Conservation (phyloP, 1,140 invertebrate genomes). For the Cotesia vestalis region DNA sequence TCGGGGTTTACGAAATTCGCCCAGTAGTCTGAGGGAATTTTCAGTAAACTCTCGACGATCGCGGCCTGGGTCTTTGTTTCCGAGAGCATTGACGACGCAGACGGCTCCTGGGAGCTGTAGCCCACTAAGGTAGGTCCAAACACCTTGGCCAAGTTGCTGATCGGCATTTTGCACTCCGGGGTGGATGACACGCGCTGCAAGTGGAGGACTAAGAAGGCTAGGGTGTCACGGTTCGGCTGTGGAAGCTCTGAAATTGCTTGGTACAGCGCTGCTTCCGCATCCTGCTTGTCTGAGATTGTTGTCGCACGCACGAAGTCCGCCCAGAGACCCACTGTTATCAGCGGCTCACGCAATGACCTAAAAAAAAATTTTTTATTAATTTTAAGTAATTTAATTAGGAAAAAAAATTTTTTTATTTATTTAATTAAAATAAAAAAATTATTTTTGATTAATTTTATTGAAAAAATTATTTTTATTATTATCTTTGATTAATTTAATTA, state of each 20-base stretch:
- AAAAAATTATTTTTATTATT: no score
- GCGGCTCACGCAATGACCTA: conserved; percentile 77
- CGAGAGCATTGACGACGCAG: conserved; percentile 71
- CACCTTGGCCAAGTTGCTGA: conserved; percentile 79
- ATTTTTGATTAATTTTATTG: no score
- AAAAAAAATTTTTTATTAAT: neutral
- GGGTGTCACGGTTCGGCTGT: conserved; percentile 84
- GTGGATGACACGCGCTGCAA: conserved; percentile 80
- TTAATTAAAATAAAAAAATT: no score
- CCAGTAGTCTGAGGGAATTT: conserved; percentile 76
- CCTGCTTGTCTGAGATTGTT: conserved; percentile 66
- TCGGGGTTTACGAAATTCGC: conserved; percentile 67
- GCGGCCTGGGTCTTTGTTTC: conserved; percentile 72
- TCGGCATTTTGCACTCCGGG: conserved; percentile 81
- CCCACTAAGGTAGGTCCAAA: conserved; percentile 89
- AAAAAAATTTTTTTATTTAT: no score
- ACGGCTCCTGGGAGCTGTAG: conserved; percentile 75
- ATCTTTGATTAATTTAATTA: no score
- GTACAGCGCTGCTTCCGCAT: conserved; percentile 70
- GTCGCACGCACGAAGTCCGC: conserved; percentile 80
- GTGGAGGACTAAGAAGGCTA: conserved; percentile 87
- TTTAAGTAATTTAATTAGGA: neutral
- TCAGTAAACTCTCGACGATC: conserved; percentile 74
- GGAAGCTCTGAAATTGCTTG: conserved; percentile 79
- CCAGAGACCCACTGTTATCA: conserved; percentile 81